These are phyloP conservation scores for Nycteola revayana DNA, from an alignment of 2,888 invertebrate species.

Conservation along the genomic window DNA sequence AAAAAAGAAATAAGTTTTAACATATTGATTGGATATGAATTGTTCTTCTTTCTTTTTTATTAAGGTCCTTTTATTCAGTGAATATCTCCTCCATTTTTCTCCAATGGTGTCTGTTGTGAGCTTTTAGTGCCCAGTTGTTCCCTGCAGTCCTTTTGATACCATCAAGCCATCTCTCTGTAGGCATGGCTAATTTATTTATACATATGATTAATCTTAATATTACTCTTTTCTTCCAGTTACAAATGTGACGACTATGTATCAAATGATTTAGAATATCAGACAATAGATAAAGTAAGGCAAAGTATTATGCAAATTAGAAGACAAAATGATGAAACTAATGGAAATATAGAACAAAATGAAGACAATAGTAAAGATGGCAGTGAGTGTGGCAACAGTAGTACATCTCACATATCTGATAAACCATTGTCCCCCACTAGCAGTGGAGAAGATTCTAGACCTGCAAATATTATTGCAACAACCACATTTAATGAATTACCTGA, in stretches of 20 bases:
- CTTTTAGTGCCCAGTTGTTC: too few relatives aligned
- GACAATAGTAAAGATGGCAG: slow-evolving; percentile 48
- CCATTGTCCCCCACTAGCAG: slow-evolving; percentile 30
- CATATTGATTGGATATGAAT: too few relatives aligned
- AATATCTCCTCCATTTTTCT: too few relatives aligned
- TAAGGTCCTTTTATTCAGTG: too few relatives aligned
- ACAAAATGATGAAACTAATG: slow-evolving; percentile 40
- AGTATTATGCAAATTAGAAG: slow-evolving; percentile 57
- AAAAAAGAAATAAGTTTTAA: too few relatives aligned
- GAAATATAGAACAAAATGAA: slow-evolving; percentile 41
- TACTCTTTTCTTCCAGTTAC: slow-evolving; percentile 78
- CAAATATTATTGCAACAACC: slow-evolving; percentile 36
- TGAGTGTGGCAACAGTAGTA: slow-evolving; percentile 38
- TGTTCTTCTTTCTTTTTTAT: too few relatives aligned
- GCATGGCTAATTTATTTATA: too few relatives aligned
- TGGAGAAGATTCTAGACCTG: slow-evolving; percentile 34
- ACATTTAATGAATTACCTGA: slow-evolving; percentile 42
- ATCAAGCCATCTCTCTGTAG: too few relatives aligned
- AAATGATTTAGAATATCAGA: slow-evolving; percentile 84
- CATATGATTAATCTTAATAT: too few relatives aligned
- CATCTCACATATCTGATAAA: slow-evolving; percentile 34
- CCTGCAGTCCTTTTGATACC: too few relatives aligned
- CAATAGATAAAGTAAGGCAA: slow-evolving; percentile 82
- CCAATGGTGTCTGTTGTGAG: too few relatives aligned
- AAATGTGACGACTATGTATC: slow-evolving; percentile 90